These are phyloP conservation scores for Rattus rattus DNA, from an alignment of 2,113 vertebrate species.

Conservation along the genomic window DNA sequence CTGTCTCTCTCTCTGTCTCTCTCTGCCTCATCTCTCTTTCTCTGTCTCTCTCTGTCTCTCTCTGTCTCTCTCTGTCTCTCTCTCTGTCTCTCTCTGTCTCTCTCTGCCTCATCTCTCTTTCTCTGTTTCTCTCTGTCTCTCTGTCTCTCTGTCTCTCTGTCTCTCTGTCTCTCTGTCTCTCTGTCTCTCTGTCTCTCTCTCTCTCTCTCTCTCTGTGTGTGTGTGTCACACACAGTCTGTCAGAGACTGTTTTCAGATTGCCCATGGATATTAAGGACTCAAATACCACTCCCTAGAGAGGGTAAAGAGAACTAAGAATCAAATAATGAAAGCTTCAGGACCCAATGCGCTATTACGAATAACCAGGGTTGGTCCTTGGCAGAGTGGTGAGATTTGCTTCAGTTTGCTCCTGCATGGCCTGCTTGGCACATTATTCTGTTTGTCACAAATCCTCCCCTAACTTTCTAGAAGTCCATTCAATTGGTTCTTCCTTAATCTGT, in stretches of 20 bases:
- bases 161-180: neutral
- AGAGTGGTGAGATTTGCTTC: neutral
- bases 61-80: no score
- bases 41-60: no score
- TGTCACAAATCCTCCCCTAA: neutral
- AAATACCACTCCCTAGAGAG: neutral
- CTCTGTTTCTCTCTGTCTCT: no score
- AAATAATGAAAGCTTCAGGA: neutral
- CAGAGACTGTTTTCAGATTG: neutral
- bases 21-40: no score
- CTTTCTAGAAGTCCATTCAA: constrained; percentile 32
- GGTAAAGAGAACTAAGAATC: neutral
- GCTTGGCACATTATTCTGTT: neutral
- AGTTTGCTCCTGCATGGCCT: neutral
- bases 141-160: no score
- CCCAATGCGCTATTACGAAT: neutral
- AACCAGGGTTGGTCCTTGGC: neutral
- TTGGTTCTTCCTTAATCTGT: neutral
- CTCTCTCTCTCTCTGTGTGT: neutral
- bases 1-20: no score
- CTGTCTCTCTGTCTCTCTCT: no score
- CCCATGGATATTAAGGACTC: neutral
- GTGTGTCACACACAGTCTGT: neutral
- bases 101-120: no score
- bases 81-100: no score